These are phyloP conservation scores for Scelioninae gen. 1 DNA, from an alignment of 2,888 invertebrate genomes.

Conservation along the genomic window DNA sequence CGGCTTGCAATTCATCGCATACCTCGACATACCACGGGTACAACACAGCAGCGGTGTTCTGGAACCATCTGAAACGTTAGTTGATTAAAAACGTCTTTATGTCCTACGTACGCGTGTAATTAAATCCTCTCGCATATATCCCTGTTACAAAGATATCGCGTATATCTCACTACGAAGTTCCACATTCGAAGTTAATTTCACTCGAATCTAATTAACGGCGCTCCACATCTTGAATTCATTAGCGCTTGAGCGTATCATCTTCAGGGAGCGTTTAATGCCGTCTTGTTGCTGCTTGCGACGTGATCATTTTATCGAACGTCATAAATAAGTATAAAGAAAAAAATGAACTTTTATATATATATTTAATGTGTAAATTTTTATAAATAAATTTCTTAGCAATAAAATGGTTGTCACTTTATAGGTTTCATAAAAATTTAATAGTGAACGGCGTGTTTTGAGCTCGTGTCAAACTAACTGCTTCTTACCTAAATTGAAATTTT, in stretches of 20 bases:
- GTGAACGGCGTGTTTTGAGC: conserved; percentile 16
- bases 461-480: conserved; percentile 34
- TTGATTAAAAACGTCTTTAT: conserved; percentile 56
- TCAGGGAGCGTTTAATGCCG: conserved; percentile 33
- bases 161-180: conserved; percentile 20
- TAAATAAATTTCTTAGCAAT: conserved; percentile 41
- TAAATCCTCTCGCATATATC: conserved; percentile 46
- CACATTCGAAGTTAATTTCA: conserved; percentile 51
- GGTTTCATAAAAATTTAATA: conserved; percentile 25
- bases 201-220: conserved; percentile 55
- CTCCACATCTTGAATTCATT: conserved; percentile 54
- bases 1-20: conserved; percentile 51
- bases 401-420: conserved; percentile 29
- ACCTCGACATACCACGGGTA: conserved; percentile 19
- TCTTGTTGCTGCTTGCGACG: conserved; percentile 12
- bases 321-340: conserved; percentile 15
- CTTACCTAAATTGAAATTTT: conserved; percentile 44
- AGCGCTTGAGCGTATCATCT: conserved; percentile 47
- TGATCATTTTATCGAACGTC: conserved; percentile 32
- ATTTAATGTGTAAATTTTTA: conserved; percentile 31
- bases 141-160: conserved; percentile 40
- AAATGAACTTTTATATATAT: background rate
- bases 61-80: conserved; percentile 29
- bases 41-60: no score
- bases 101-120: conserved; percentile 25